Percentiles rank a stretch among this genome's conserved stretches.
These are phyloP conservation scores for Heliconius melpomene DNA, from an alignment of 1,140 invertebrate species.

Conservation along the genomic window DNA sequence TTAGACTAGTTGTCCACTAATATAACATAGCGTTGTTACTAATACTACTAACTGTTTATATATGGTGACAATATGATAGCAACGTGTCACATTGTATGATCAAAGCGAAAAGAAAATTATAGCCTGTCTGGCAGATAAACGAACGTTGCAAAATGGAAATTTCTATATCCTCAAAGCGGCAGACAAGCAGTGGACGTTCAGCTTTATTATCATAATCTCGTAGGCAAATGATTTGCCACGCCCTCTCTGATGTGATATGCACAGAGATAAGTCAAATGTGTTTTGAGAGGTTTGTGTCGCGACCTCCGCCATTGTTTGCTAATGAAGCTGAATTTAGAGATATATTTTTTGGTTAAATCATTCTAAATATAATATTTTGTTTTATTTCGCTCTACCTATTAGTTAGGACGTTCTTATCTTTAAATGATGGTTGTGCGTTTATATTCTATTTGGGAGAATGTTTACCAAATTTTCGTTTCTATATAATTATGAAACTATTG, in stretches of 20 bases:
- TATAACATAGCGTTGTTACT: not conserved
- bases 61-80: too few relatives aligned
- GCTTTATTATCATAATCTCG: slow-evolving; percentile 4
- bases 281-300: not conserved
- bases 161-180: not conserved
- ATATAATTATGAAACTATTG: too few relatives aligned
- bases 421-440: too few relatives aligned
- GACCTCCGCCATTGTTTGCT: slow-evolving; percentile 2
- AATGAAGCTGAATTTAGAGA: not conserved
- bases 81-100: too few relatives aligned
- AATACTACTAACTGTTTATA: too few relatives aligned
- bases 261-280: not conserved
- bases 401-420: too few relatives aligned
- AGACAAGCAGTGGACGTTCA: not conserved
- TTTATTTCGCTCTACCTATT: too few relatives aligned
- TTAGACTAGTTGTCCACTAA: not conserved
- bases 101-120: too few relatives aligned
- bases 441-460: too few relatives aligned
- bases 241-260: not conserved
- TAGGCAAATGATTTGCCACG: slow-evolving; percentile 3
- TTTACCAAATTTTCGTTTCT: too few relatives aligned
- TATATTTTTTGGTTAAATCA: not conserved
- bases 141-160: not conserved
- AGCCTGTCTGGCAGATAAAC: too few relatives aligned
- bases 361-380: not conserved